These are phyloP conservation scores for Halocynthia roretzi DNA, from an alignment of 23 tunicate genomes.

Conservation along the genomic window DNA sequence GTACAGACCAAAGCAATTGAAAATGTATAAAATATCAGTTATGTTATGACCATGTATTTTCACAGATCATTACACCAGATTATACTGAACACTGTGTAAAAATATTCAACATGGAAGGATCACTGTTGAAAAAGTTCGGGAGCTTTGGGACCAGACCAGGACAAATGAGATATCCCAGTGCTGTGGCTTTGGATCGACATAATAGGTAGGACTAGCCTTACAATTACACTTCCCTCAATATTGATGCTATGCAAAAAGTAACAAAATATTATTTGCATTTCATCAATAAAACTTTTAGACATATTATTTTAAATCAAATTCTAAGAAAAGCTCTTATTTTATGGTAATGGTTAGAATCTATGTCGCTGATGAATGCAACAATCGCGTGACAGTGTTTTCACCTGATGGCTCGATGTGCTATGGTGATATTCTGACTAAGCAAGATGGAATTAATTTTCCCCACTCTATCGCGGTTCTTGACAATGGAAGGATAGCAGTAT, in stretches of 20 bases:
- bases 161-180: constrained; percentile 67
- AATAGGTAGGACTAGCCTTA: constrained; percentile 21
- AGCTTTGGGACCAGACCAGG: constrained; percentile 44
- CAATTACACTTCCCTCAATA: background rate
- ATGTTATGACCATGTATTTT: background rate
- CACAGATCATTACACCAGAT: constrained; percentile 53
- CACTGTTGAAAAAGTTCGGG: constrained; percentile 39
- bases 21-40: background rate
- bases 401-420: constrained; percentile 29
- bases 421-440: constrained; percentile 40
- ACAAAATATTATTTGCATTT: too few relatives aligned
- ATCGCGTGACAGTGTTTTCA: constrained; percentile 50
- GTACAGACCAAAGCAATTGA: constrained; percentile 11
- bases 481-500: constrained; percentile 48
- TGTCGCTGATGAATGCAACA: constrained; percentile 79
- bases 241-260: too few relatives aligned
- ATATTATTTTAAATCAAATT: too few relatives aligned
- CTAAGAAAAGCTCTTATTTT: too few relatives aligned
- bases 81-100: constrained; percentile 40
- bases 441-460: constrained; percentile 56
- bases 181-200: constrained; percentile 44
- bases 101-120: constrained; percentile 29
- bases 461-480: constrained; percentile 45
- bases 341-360: constrained; percentile 26
- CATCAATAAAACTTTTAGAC: too few relatives aligned